Percentiles rank a stretch among this genome's conserved stretches.
Conservation (phyloP, 1,140 invertebrate genomes). For the Lepidostoma basale region DNA sequence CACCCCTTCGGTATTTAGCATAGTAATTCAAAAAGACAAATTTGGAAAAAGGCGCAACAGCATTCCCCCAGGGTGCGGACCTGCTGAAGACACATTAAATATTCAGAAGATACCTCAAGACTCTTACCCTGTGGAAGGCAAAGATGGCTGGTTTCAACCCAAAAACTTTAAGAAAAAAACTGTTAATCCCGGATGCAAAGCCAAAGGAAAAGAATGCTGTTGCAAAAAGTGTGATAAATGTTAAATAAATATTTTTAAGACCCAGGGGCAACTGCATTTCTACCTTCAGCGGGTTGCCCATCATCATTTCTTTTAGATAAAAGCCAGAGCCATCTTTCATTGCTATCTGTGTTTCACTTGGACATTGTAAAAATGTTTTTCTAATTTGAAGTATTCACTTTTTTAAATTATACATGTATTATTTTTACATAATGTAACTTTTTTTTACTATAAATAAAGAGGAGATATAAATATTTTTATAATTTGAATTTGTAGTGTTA, state of each 20-base stretch:
- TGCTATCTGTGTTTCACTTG: not conserved
- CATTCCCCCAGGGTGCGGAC: not conserved
- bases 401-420: not conserved
- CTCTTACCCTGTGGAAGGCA: not conserved
- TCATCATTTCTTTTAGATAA: not conserved
- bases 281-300: not conserved
- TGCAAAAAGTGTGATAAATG: not conserved
- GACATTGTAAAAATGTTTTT: not conserved
- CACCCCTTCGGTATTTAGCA: not conserved
- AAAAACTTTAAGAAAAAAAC: not conserved
- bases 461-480: too few species aligned
- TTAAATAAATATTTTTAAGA: not conserved
- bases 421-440: too few species aligned
- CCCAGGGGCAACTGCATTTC: not conserved
- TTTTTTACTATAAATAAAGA: too few species aligned
- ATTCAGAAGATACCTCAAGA: not conserved
- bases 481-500: too few species aligned
- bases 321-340: not conserved
- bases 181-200: not conserved
- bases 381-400: not conserved
- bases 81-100: not conserved
- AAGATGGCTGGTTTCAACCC: not conserved
- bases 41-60: not conserved
- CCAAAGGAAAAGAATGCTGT: not conserved
- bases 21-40: constrained; percentile 6